Base-by-base conservation (phyloP, 2,113 vertebrate species). In the Ardeotis arabs region DNA sequence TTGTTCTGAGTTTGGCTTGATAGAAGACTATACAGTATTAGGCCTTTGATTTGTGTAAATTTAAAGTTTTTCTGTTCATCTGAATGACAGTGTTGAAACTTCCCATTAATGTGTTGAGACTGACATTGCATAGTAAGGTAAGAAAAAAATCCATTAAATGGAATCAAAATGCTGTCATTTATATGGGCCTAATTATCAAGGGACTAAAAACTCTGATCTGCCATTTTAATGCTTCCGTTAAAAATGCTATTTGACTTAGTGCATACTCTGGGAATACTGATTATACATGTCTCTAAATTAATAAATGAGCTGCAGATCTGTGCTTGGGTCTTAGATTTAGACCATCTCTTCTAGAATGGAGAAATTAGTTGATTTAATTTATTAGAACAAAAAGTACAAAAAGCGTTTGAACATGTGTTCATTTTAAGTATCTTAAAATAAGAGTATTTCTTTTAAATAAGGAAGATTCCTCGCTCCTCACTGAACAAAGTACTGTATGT, bases 131-230 rank as follows among this genome's bases (percentile, higher is more conserved):
- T 84, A 84, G 80, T 76, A 89, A 83, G 35, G 67, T 84, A 75
- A 75, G 56, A 60, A 95, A 94, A 84, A 95, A 94, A 73, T 35
- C 45, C 74, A 72, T 83, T 92, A 85, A 93, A 85, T 17, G 21
- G 62, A 93, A 85, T 92, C 62, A 89, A 96, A 93, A 96, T 93
- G 86, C 79, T 95, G 58, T 94, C 80, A 91, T 63, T 96, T 93
- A 62, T 78, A 29, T 74, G 70, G 47, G 63, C 94, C 5, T 93
- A 77, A 60, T 94, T 96, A 83, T 87, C 80, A 72, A 92, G 77
- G 69, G 90, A 91, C 60, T 91, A 35, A 87, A 84, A 88, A 59
- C 49, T 85, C 35, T 85, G 35, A 84, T 94, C 31, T 91, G n/a
- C 77, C 76, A 59, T 95, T 91, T 87, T 92, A 90, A 87, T 2